Evolutionary conservation across 2,888 invertebrate genomes (phyloP).

Genomic region (Lagria hirta): DNA sequence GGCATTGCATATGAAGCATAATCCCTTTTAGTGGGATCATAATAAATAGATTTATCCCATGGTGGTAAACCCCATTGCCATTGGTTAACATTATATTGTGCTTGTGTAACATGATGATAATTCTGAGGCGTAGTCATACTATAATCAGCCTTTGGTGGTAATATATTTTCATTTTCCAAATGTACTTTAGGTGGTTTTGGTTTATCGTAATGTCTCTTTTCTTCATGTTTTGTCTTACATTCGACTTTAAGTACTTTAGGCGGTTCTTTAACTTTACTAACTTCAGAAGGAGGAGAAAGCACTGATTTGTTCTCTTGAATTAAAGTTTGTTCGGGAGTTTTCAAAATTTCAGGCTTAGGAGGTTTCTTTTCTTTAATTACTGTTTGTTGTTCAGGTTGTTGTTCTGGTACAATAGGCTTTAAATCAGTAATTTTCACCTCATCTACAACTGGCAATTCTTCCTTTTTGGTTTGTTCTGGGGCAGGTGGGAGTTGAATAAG

Average conservation of each 20-base stretch:
- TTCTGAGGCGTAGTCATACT: slow-evolving; percentile 66
- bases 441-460: slow-evolving; percentile 9
- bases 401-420: slow-evolving; percentile 9
- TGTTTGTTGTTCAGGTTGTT: slow-evolving; percentile 8
- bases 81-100: slow-evolving; percentile 67
- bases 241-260: slow-evolving; percentile 9
- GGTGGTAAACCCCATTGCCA: slow-evolving; percentile 62
- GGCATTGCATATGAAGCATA: slow-evolving; percentile 50
- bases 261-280: slow-evolving; percentile 9
- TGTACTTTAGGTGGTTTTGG: slow-evolving; percentile 40
- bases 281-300: slow-evolving; percentile 9
- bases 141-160: slow-evolving; percentile 64
- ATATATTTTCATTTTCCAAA: slow-evolving; percentile 35
- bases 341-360: slow-evolving; percentile 9
- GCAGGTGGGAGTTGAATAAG: background rate
- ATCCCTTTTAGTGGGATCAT: slow-evolving; percentile 58
- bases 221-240: slow-evolving; percentile 32
- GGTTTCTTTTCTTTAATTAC: slow-evolving; percentile 14
- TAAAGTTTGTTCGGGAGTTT: slow-evolving; percentile 9
- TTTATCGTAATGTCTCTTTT: slow-evolving; percentile 41
- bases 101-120: slow-evolving; percentile 62
- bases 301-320: slow-evolving; percentile 7
- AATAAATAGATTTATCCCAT: slow-evolving; percentile 61
- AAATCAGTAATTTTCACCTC: slow-evolving; percentile 10
- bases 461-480: slow-evolving; percentile 8